A percentile compares a stretch with the other conserved stretches of the same genome.
Conservation (phyloP, 30 jellyfish, hydroid and myxozoan genomes). For the Turritopsis dohrnii region DNA sequence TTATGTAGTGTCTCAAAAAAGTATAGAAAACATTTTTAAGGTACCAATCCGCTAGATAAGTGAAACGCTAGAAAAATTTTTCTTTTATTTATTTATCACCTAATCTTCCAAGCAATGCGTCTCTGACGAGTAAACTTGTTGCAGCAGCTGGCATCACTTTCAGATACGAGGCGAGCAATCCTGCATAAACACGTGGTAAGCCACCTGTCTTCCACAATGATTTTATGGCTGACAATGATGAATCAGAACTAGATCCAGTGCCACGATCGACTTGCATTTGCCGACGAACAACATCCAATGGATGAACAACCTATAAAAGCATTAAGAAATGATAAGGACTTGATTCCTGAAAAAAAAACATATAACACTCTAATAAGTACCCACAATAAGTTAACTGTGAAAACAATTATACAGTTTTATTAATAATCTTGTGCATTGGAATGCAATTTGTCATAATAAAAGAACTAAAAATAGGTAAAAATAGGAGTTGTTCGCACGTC, state of each 20-base stretch:
- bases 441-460: too few species aligned
- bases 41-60: too few species aligned
- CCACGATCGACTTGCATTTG: constrained; percentile 69
- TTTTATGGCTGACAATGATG: constrained; percentile 30
- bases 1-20: too few species aligned
- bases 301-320: constrained; percentile 60
- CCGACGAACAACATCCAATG: constrained; percentile 78
- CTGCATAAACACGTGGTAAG: constrained; percentile 64
- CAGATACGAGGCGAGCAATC: constrained; percentile 70
- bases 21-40: too few species aligned
- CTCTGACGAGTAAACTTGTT: constrained; percentile 61
- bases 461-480: too few species aligned
- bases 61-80: not conserved
- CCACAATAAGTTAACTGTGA: not conserved
- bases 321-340: not conserved
- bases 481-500: not conserved
- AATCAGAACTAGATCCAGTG: constrained; percentile 1
- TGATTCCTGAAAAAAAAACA: not conserved
- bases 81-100: constrained; percentile 14
- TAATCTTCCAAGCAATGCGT: constrained; percentile 60
- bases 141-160: constrained; percentile 89
- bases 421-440: too few species aligned
- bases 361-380: not conserved
- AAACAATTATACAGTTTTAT: too few species aligned
- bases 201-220: constrained; percentile 59